A percentile compares a stretch with the other conserved stretches of the same genome.
Evolutionary conservation across 1,140 invertebrate genomes (phyloP).

Genomic region (Rhizoglyphus robini): DNA sequence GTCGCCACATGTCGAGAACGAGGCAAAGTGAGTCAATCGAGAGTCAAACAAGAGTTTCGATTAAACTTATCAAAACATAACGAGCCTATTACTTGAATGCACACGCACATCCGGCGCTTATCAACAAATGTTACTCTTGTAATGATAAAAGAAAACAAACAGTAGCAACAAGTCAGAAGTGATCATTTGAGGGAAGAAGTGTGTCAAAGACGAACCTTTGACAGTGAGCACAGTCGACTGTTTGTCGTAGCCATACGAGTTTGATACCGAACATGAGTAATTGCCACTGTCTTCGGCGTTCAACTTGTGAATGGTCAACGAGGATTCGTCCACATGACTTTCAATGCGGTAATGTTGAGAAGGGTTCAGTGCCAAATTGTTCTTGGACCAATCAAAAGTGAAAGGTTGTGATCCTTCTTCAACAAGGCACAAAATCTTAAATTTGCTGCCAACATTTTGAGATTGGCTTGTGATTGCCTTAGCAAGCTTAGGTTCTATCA

Average conservation of each 20-base stretch:
- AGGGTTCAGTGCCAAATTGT: background rate
- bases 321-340: conserved; percentile 20
- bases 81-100: too few relatives aligned
- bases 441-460: background rate
- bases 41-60: too few relatives aligned
- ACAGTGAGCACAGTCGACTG: background rate
- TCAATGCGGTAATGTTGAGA: background rate
- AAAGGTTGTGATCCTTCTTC: conserved; percentile 19
- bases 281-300: conserved; percentile 11
- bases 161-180: too few relatives aligned
- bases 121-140: too few relatives aligned
- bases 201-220: background rate
- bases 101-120: too few relatives aligned
- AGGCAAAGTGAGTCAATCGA: background rate
- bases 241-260: conserved; percentile 11
- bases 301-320: background rate
- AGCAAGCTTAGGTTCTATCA: background rate
- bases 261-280: conserved; percentile 25
- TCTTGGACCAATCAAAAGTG: conserved; percentile 22
- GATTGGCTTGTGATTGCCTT: background rate
- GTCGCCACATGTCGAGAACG: background rate
- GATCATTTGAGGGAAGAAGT: too few relatives aligned
- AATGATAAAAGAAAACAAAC: background rate
- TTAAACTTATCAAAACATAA: too few relatives aligned
- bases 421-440: conserved; percentile 1